Percentiles rank a stretch among this genome's conserved stretches.
phyloP scores from a whole-genome alignment of 2,797 vertebrate species.

The Parauchenoglanis punctatus region DNA sequence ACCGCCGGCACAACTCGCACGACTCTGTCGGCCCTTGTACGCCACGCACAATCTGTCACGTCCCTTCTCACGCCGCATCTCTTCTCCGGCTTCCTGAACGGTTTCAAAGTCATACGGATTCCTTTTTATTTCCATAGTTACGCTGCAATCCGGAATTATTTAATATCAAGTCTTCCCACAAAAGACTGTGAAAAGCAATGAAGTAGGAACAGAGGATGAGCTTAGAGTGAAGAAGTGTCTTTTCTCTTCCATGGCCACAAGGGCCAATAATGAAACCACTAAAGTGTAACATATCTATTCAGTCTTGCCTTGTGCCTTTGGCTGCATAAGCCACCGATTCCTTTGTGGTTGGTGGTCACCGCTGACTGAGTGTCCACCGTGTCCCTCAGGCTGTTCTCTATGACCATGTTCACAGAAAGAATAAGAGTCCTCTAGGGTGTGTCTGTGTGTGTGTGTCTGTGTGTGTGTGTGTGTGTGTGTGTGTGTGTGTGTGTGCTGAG shows the following conservation, averaged over 20 bases:
- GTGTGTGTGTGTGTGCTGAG: not conserved
- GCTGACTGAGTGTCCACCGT: conserved; percentile 44
- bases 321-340: conserved; percentile 38
- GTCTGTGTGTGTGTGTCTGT: conserved; percentile 31
- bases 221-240: not conserved
- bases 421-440: conserved; percentile 10
- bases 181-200: not conserved
- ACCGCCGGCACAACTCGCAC: conserved; percentile 23
- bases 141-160: not conserved
- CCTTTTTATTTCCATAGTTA: not conserved
- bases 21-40: conserved; percentile 4
- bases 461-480: conserved; percentile 24
- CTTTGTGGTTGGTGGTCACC: conserved; percentile 40
- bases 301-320: conserved; percentile 42
- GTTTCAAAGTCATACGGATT: not conserved
- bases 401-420: conserved; percentile 38
- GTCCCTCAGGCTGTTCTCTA: conserved; percentile 41
- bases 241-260: conserved; percentile 32
- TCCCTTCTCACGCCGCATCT: not conserved
- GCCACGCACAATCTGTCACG: conserved; percentile 49
- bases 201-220: not conserved
- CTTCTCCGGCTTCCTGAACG: conserved; percentile 15
- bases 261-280: conserved; percentile 42
- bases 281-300: conserved; percentile 46
- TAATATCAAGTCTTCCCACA: no score